Percentiles rank a stretch among this genome's conserved stretches.
Evolutionary conservation across 2,113 vertebrate species (phyloP).

Genomic region (Ascaphus truei): DNA sequence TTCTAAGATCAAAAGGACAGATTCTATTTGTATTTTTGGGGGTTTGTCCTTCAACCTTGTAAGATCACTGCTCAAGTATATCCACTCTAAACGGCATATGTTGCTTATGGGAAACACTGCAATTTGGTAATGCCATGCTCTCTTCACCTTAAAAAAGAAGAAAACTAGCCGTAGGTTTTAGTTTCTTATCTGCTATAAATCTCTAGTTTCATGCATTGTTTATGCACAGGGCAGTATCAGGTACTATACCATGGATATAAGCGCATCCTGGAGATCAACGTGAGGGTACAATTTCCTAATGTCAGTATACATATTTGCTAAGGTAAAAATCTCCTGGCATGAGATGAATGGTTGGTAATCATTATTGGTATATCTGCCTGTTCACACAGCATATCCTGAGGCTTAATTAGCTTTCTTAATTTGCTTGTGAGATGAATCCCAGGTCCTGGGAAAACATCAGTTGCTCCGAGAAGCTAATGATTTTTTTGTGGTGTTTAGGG

Average conservation of each 20-base stretch:
- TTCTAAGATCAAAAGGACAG: constrained; percentile 39
- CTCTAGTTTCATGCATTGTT: constrained; percentile 26
- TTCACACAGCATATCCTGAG: background rate
- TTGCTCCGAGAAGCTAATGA: background rate
- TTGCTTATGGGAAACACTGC: background rate
- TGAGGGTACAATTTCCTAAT: background rate
- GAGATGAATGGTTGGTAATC: background rate
- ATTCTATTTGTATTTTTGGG: background rate
- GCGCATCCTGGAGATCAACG: background rate
- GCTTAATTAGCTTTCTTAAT: constrained; percentile 1
- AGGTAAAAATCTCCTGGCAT: background rate
- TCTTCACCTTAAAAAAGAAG: background rate
- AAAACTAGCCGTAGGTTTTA: constrained; percentile 29
- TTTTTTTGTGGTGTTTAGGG: constrained; percentile 1
- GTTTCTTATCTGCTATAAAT: constrained; percentile 27
- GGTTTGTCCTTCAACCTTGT: constrained; percentile 26
- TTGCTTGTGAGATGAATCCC: background rate
- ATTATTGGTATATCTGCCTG: background rate
- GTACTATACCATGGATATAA: constrained; percentile 12
- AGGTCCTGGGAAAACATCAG: constrained; percentile 3
- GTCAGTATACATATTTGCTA: background rate
- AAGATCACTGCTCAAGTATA: constrained; percentile 8
- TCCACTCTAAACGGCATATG: background rate
- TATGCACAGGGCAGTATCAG: constrained; percentile 22
- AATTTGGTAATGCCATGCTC: background rate